Base-by-base conservation (phyloP, 2,113 vertebrate species). In the Ptychochromis oligacanthus region DNA sequence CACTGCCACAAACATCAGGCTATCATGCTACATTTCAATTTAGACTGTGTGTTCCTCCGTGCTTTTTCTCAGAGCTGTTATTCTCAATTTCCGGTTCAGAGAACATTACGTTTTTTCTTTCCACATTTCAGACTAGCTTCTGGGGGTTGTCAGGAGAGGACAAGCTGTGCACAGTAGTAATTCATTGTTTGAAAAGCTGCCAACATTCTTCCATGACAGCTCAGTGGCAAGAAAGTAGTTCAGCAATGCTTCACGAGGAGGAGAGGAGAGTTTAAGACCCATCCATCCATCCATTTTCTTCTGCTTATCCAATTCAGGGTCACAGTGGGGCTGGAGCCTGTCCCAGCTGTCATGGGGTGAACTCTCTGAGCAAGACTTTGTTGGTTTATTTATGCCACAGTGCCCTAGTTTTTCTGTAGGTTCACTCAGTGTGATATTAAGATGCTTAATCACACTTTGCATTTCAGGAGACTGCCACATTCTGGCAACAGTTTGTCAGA, bases 121-220 rank as follows among this genome's bases (percentile, higher is more conserved):
- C 46, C 40, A 83, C 34, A 55, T 84, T 72, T 88, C 15, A 57
- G 1, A 20, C 12, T 1, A 1, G 34, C 57, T 40, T 70, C 20
- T 46, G 40, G 55, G 10, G 10, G 31, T 54, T 70, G 55, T 82
- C 28, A 79, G 28, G 24, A 55, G 55, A 79, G 40, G 38, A 80
- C 57, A 81, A 36, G 26, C 83, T 80, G 84, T 65, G 64, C 79
- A 61, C 81, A 65, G 59, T 6, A 22, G 22, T 75, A 81, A 77
- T 3, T 82, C 65, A 70, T 36, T 2, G 43, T 80, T 77, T 88
- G 87, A 83, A 77, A 49, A 78, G 54, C 31, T 78, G 75, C 81
- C 85, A 88, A 58, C 60, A 86, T 87, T 88, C 79, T 58, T 81
- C 49, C 12, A 1, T 67, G 76, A 36, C 78, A 80, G 83, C 75